These are phyloP conservation scores for Ptychodera flava DNA, from an alignment of 35 echinoderm and acorn worm species.

Conservation along the genomic window DNA sequence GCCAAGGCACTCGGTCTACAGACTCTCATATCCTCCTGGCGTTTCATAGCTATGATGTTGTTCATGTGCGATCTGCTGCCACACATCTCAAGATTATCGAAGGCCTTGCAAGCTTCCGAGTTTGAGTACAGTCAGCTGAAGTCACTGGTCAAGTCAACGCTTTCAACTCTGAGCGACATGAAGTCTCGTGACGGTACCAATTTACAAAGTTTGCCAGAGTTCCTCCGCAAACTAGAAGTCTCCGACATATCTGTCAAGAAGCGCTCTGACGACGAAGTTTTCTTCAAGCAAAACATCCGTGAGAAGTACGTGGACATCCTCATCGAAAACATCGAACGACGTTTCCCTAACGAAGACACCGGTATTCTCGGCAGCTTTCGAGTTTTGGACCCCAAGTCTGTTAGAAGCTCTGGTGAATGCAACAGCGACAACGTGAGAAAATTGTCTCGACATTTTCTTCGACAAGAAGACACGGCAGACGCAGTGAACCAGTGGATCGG, in stretches of 20 bases:
- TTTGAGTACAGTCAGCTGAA: not conserved
- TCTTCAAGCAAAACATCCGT: not conserved
- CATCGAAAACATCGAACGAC: not conserved
- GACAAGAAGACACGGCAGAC: not conserved
- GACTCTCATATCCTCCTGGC: constrained; percentile 27
- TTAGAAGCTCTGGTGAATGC: not conserved
- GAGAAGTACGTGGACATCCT: constrained; percentile 4
- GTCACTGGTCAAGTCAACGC: constrained; percentile 8
- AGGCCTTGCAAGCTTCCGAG: constrained; percentile 16
- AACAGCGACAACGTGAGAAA: not conserved
- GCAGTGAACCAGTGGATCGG: not conserved
- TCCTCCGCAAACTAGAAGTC: not conserved
- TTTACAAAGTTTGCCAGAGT: not conserved
- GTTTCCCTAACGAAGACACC: not conserved
- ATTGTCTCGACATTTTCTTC: not conserved
- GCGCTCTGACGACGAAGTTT: not conserved
- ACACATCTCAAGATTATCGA: constrained; percentile 30
- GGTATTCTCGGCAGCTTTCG: not conserved
- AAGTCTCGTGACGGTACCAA: not conserved
- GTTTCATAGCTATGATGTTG: constrained; percentile 27
- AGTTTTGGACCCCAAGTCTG: not conserved
- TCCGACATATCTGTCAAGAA: not conserved
- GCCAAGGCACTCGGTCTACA: constrained; percentile 6
- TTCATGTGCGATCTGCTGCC: constrained; percentile 53
- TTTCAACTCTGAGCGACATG: constrained; percentile 28